These are phyloP conservation scores for Microctenopoma lineatum DNA, from an alignment of 2,797 vertebrate genomes.

Conservation along the genomic window DNA sequence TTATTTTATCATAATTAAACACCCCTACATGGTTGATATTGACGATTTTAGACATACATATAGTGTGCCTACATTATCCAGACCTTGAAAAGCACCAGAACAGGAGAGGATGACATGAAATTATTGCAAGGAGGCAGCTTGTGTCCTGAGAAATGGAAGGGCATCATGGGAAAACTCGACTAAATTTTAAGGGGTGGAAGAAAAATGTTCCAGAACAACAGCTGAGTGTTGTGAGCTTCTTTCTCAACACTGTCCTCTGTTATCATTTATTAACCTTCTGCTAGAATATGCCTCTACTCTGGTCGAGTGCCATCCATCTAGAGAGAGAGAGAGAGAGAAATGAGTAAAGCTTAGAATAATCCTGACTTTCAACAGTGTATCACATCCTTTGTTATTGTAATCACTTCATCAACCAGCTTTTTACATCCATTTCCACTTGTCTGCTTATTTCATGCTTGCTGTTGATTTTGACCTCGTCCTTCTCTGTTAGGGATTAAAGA, in stretches of 20 bases:
- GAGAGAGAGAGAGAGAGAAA: conserved; percentile 34
- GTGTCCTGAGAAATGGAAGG: conserved; percentile 20
- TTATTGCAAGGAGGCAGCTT: conserved; percentile 3
- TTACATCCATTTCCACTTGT: conserved; percentile 7
- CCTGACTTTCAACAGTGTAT: conserved; percentile 34
- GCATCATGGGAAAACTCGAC: conserved; percentile 28
- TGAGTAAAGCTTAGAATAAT: conserved; percentile 57
- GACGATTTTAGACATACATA: neutral
- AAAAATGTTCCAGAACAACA: conserved; percentile 51
- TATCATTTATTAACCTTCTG: conserved; percentile 75
- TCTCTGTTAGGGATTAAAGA: conserved; percentile 12
- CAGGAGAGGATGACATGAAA: neutral
- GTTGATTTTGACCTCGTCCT: conserved; percentile 30
- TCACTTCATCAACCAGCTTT: conserved; percentile 12
- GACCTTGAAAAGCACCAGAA: conserved; percentile 3
- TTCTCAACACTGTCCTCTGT: conserved; percentile 54
- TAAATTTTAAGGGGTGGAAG: conserved; percentile 41
- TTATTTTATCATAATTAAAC: too few relatives aligned
- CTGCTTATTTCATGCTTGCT: conserved; percentile 46
- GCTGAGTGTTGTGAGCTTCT: conserved; percentile 56
- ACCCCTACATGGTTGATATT: neutral
- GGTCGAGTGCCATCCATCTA: conserved; percentile 40
- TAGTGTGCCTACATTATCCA: neutral
- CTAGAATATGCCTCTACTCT: conserved; percentile 70
- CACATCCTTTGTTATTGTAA: conserved; percentile 38